Base-by-base conservation (phyloP, 2,888 invertebrate genomes). In the Ceramica pisi region DNA sequence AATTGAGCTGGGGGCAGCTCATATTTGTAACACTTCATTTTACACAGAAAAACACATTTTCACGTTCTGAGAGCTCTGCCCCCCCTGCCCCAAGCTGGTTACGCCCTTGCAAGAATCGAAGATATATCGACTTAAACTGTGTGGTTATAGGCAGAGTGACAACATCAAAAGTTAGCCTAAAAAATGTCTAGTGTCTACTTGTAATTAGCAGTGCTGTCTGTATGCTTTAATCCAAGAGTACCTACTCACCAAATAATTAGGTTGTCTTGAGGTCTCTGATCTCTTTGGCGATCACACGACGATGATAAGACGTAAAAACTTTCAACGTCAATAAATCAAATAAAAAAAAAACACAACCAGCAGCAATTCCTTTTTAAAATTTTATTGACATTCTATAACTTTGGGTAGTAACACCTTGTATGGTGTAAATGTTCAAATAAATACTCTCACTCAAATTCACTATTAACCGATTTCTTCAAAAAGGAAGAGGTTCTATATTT, bases 51-150 rank as follows among this genome's bases (percentile, higher is more conserved):
- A n/a, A n/a, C n/a, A n/a, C n/a, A n/a, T n/a, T n/a, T n/a, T n/a
- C n/a, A n/a, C n/a, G n/a, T n/a, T n/a, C n/a, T n/a, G n/a, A n/a
- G n/a, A n/a, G n/a, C n/a, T n/a, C n/a, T n/a, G n/a, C n/a, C n/a
- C n/a, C n/a, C n/a, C n/a, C n/a, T n/a, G n/a, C n/a, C n/a, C n/a
- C n/a, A n/a, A n/a, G n/a, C n/a, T n/a, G n/a, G n/a, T n/a, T n/a
- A n/a, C n/a, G n/a, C n/a, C n/a, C n/a, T 67, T 26, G 21, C 9
- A 21, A 19, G 5, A 68, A 10, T 70, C 23, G 23, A 38, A 26
- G n/a, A 38, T 38, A 4, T 12, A 23, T 48, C 12, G 5, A 19
- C 14, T 53, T 4, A 21, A 21, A 44, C 41, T 14, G 19, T 16
- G 19, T 31, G 5, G 10, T 23, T 51, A 19, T 31, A 35, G 8